Evolutionary conservation across 35 echinoderm and acorn worm genomes (phyloP).

Genomic region (Heliocidaris erythrogramma): DNA sequence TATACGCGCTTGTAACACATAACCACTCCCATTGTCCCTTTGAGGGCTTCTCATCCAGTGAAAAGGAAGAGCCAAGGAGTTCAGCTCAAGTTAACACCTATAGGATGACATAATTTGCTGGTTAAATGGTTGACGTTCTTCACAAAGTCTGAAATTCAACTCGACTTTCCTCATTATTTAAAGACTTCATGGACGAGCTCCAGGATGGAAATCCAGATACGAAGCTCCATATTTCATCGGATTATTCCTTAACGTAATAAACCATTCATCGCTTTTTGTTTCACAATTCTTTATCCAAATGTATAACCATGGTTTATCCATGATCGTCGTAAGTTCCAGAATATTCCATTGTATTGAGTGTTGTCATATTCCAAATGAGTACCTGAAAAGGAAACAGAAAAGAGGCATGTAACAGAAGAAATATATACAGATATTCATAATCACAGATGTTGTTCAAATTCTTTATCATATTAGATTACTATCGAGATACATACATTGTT

Average conservation of each 20-base stretch:
- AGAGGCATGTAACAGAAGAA: too few species aligned
- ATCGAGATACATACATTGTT: not conserved
- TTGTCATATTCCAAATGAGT: slow-evolving; percentile 18
- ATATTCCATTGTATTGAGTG: slow-evolving; percentile 25
- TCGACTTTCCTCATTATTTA: not conserved
- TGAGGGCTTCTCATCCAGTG: not conserved
- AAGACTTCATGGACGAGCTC: not conserved
- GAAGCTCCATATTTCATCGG: not conserved
- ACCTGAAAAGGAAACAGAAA: slow-evolving; percentile 4
- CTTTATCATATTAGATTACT: not conserved
- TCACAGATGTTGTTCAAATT: not conserved
- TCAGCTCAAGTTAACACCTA: not conserved
- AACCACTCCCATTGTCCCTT: not conserved
- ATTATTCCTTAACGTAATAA: not conserved
- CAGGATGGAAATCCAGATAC: not conserved
- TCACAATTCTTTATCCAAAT: not conserved
- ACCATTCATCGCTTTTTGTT: not conserved
- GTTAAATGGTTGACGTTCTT: not conserved
- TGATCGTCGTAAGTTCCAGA: slow-evolving; percentile 47
- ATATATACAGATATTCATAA: not conserved
- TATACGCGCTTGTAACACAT: not conserved
- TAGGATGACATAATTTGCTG: not conserved
- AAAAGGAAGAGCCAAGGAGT: not conserved
- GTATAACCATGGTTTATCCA: not conserved
- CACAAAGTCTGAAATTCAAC: not conserved